These are phyloP conservation scores for Dinoponera quadriceps DNA, from an alignment of 1,140 invertebrate species.

Conservation along the genomic window DNA sequence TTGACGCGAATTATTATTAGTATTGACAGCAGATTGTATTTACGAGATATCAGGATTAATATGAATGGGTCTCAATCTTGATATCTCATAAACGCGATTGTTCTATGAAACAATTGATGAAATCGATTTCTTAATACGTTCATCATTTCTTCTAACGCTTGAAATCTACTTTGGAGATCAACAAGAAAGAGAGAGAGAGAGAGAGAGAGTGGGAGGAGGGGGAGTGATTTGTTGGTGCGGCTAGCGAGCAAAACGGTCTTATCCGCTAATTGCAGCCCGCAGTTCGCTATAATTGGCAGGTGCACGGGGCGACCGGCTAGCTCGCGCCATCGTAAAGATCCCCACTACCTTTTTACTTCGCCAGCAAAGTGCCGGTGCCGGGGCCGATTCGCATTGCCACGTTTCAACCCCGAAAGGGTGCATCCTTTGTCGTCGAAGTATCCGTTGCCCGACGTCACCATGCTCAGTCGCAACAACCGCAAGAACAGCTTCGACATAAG, in stretches of 20 bases:
- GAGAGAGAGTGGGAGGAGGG: too few species aligned
- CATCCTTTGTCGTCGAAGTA: conserved; percentile 55
- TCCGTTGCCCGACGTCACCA: neutral
- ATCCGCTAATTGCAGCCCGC: conserved; percentile 14
- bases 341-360: conserved; percentile 62
- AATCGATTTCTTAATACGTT: too few species aligned
- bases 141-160: too few species aligned
- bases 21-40: neutral
- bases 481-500: conserved; percentile 3
- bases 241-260: neutral
- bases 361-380: conserved; percentile 41
- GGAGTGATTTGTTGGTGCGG: neutral
- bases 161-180: too few species aligned
- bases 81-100: too few species aligned
- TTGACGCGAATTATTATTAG: neutral
- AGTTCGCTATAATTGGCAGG: conserved; percentile 66
- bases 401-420: conserved; percentile 72
- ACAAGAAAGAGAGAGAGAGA: too few species aligned
- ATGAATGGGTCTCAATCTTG: too few species aligned
- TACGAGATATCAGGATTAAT: neutral
- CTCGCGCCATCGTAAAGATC: conserved; percentile 66
- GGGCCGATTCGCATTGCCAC: conserved; percentile 73
- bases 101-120: too few species aligned
- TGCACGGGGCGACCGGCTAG: conserved; percentile 65
- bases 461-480: neutral